Percentiles rank a stretch among this genome's conserved stretches.
Evolutionary conservation across 2,888 invertebrate genomes (phyloP).

Genomic region (Tillus elongatus): DNA sequence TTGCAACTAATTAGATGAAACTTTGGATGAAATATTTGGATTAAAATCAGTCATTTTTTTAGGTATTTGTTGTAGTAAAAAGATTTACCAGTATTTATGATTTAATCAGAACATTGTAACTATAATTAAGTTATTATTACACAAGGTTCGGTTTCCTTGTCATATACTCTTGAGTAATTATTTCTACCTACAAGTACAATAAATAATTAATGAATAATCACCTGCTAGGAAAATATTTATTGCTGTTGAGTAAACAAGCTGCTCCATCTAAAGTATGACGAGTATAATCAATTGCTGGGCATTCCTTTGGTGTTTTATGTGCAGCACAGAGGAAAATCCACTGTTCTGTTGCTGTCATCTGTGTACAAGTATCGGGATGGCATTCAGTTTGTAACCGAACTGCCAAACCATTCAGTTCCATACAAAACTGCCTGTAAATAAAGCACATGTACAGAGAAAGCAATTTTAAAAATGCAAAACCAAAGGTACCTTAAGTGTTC

Average conservation of each 20-base stretch:
- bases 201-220: conserved; percentile 35
- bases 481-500: conserved; percentile 78
- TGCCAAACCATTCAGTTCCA: conserved; percentile 98
- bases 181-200: neutral
- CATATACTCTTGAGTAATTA: too few relatives aligned
- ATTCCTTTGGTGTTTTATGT: conserved; percentile 99
- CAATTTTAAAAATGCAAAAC: neutral
- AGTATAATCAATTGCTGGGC: conserved; percentile 98
- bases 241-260: conserved; percentile 95
- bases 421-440: conserved; percentile 89
- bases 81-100: too few relatives aligned
- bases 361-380: conserved; percentile 92
- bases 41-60: too few relatives aligned
- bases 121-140: too few relatives aligned
- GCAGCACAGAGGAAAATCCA: conserved; percentile 99
- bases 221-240: conserved; percentile 99
- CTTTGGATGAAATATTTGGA: too few relatives aligned
- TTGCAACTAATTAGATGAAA: too few relatives aligned
- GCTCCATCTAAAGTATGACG: conserved; percentile 98
- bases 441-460: conserved; percentile 4
- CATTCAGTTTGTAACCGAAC: conserved; percentile 94
- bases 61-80: too few relatives aligned
- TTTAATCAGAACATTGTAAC: too few relatives aligned
- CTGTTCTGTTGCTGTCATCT: conserved; percentile 99
- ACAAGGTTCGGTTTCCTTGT: too few relatives aligned